Base-by-base conservation (phyloP, 2,797 vertebrate genomes). In the Gorsachius magnificus region DNA sequence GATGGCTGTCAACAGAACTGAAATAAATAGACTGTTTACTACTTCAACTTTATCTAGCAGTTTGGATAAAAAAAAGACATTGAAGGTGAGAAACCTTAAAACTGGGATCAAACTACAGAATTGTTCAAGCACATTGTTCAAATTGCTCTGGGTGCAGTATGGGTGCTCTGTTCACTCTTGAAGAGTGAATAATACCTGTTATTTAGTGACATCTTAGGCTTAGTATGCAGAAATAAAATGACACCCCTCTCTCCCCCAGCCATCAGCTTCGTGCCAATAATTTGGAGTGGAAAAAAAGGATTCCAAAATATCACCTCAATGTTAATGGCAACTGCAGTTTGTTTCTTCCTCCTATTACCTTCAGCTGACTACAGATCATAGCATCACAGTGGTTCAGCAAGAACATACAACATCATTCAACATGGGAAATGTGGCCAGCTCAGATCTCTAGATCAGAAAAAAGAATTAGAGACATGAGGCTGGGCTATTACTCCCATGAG, bases 241-340 rank as follows among this genome's bases (percentile, higher is more conserved):
- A 83, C 41, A 36, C 11, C 26, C 8, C 15, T 21, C 26, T 5
- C 8, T 1, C 3, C 9, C 31, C 33, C 8, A 85, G 4, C 7
- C 24, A 33, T 41, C 31, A 79, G 9, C 24, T 79, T 69, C 72
- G 41, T 81, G 16, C 11, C 7, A 56, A 66, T 7, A 50, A 46
- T 50, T 31, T 78, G 60, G 18, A 68, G 19, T 28, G 15, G n/a
- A 29, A 87, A 86, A 2, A 76, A 92, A 41, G 10, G 10, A 82
- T 82, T 85, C 13, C 56, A 38, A 83, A 83, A 48, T 19, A 71
- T 4, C 16, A 35, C 7, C 9, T 57, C 2, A 2, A n/a, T 24
- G 7, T 57, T 53, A 58, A 82, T 0, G 0, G 11, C 21, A 77
- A 19, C 19, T 45, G 15, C 33, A 36, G 6, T 79, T 82, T 54